Conservation (phyloP, 2,797 vertebrate species). For the Peromyscus melanophrys region DNA sequence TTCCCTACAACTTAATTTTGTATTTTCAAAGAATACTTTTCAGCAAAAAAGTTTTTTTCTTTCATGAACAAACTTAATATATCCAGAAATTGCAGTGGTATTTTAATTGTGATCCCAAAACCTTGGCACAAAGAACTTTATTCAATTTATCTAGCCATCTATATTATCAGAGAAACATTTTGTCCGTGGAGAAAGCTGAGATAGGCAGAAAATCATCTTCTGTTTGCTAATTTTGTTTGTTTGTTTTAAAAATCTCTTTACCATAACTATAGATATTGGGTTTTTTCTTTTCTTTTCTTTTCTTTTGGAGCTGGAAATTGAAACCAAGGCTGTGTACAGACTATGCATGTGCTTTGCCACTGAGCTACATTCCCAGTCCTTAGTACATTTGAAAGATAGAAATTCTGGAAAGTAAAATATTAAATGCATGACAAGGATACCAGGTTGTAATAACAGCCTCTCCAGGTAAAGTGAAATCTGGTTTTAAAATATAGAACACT, state of each 20-base stretch:
- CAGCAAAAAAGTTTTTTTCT: not conserved
- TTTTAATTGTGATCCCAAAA: conserved; percentile 27
- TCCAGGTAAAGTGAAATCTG: not conserved
- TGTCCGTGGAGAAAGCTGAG: not conserved
- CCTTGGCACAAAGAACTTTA: not conserved
- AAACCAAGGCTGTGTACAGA: not conserved
- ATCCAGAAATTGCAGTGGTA: not conserved
- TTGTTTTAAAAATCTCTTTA: not conserved
- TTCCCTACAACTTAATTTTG: not conserved
- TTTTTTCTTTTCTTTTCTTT: not conserved
- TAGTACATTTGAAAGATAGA: not conserved
- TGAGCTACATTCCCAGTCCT: not conserved
- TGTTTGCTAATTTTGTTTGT: not conserved
- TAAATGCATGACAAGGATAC: not conserved
- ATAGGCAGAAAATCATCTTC: not conserved
- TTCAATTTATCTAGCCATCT: not conserved
- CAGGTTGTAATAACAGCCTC: conserved; percentile 20
- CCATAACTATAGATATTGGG: not conserved
- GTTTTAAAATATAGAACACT: not conserved
- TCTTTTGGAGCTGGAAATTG: not conserved
- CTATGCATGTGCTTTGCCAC: too few relatives aligned
- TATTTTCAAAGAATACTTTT: not conserved
- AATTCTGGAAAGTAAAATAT: not conserved
- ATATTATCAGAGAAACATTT: not conserved
- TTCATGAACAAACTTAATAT: conserved; percentile 2